Evolutionary conservation across 2,797 vertebrate genomes (phyloP).

Genomic region (Acrossocheilus wenchowensis): DNA sequence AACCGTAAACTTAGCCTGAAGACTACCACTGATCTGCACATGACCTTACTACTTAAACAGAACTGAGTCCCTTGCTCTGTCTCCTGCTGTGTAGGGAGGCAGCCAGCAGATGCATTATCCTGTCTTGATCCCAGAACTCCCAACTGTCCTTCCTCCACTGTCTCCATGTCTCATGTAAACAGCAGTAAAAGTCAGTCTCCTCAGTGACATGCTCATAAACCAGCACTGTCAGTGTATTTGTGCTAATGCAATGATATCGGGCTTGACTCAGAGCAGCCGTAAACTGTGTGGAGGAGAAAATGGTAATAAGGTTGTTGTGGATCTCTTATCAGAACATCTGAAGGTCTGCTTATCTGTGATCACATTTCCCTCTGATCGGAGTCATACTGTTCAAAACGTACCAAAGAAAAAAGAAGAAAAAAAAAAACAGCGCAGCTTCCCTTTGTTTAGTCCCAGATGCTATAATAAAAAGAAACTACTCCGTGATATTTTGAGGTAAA

Average conservation of each 20-base stretch:
- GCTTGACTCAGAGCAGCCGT: slow-evolving; percentile 69
- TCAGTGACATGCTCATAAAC: slow-evolving; percentile 75
- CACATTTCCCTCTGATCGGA: slow-evolving; percentile 42
- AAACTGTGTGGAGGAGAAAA: slow-evolving; percentile 58
- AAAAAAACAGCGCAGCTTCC: background rate
- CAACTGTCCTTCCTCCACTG: slow-evolving; percentile 65
- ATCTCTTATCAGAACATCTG: slow-evolving; percentile 36
- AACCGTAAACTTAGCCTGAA: slow-evolving; percentile 21
- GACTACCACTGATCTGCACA: slow-evolving; percentile 24
- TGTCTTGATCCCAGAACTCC: slow-evolving; percentile 71
- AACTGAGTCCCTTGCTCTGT: slow-evolving; percentile 11
- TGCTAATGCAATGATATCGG: slow-evolving; percentile 68
- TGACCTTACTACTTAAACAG: slow-evolving; percentile 38
- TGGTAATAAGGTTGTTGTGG: background rate
- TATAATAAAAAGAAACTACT: background rate
- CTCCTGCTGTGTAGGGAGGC: slow-evolving; percentile 41
- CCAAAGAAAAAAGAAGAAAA: background rate
- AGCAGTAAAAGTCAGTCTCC: slow-evolving; percentile 77
- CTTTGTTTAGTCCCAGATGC: slow-evolving; percentile 3
- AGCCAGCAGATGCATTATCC: slow-evolving; percentile 77
- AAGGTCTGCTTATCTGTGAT: slow-evolving; percentile 37
- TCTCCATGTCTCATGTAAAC: slow-evolving; percentile 78
- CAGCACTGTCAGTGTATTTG: slow-evolving; percentile 70
- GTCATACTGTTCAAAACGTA: slow-evolving; percentile 37
- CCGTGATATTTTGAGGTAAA: background rate